Percentiles rank a stretch among this genome's conserved stretches.
phyloP scores from a whole-genome alignment of 30 jellyfish, hydroid and myxozoan species.

The Pseudorhiza aurosa region DNA sequence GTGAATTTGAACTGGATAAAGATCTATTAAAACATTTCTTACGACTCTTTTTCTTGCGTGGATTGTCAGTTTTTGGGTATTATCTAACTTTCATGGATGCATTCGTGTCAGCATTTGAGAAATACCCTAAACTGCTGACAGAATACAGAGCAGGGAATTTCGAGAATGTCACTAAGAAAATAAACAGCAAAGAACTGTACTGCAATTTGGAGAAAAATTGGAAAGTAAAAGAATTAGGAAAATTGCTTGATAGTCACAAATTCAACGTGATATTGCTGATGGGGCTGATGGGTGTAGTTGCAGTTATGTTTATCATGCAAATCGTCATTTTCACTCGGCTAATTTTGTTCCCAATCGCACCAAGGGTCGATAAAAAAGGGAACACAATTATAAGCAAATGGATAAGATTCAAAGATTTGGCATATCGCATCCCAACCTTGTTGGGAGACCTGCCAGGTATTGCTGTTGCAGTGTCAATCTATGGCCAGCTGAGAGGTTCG shows the following conservation, averaged over 20 bases:
- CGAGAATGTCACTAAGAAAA: conserved; percentile 40
- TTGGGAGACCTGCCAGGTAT: conserved; percentile 78
- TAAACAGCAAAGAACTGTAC: conserved; percentile 61
- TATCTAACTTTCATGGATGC: conserved; percentile 71
- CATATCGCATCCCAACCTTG: conserved; percentile 50
- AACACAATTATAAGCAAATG: conserved; percentile 53
- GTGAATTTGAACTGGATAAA: conserved; percentile 17
- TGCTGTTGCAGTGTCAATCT: conserved; percentile 67
- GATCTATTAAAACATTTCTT: conserved; percentile 31
- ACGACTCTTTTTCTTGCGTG: conserved; percentile 59
- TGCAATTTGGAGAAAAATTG: conserved; percentile 47
- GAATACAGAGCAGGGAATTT: conserved; percentile 41
- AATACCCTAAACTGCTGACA: conserved; percentile 32
- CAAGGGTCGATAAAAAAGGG: conserved; percentile 46
- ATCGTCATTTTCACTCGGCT: conserved; percentile 52
- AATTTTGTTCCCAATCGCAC: conserved; percentile 58
- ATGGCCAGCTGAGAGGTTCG: conserved; percentile 58
- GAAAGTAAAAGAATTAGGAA: conserved; percentile 44
- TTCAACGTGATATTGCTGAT: conserved; percentile 42
- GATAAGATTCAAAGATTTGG: conserved; percentile 34
- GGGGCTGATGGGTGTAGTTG: conserved; percentile 67
- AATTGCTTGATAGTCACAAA: conserved; percentile 25
- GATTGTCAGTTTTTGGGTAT: conserved; percentile 58
- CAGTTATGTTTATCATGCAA: conserved; percentile 50
- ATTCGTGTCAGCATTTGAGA: conserved; percentile 44